phyloP scores from a whole-genome alignment of 2,888 invertebrate species.

The Yponomeuta malinellus region DNA sequence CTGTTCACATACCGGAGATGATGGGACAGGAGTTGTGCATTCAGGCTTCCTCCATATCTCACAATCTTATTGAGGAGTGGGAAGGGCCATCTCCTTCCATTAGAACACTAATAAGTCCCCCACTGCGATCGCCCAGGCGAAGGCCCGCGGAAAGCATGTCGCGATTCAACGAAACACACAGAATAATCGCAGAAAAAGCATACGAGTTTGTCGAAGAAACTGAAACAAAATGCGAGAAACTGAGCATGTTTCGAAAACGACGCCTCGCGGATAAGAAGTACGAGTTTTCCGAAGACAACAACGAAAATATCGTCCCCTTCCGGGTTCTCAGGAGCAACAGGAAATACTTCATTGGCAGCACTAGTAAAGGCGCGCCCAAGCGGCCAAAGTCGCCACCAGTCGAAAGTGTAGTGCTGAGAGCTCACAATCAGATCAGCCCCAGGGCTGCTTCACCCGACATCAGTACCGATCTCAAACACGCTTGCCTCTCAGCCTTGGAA shows the following conservation, averaged over 20 bases:
- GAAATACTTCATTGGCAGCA: slow-evolving; percentile 65
- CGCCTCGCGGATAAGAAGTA: slow-evolving; percentile 93
- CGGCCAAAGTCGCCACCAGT: slow-evolving; percentile 63
- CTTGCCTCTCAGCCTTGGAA: slow-evolving; percentile 38
- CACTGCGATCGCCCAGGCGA: slow-evolving; percentile 60
- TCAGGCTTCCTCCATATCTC: slow-evolving; percentile 63
- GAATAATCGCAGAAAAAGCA: slow-evolving; percentile 81
- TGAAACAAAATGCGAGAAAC: slow-evolving; percentile 87
- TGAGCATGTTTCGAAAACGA: slow-evolving; percentile 89
- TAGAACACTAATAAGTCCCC: slow-evolving; percentile 66
- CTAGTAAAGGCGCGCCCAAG: slow-evolving; percentile 42
- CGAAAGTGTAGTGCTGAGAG: slow-evolving; percentile 60
- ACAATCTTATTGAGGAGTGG: slow-evolving; percentile 71
- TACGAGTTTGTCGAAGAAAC: slow-evolving; percentile 91
- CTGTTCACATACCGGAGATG: slow-evolving; percentile 61
- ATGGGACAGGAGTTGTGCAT: slow-evolving; percentile 68
- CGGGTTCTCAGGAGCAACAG: slow-evolving; percentile 76
- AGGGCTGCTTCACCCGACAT: slow-evolving; percentile 50
- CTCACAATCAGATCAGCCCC: slow-evolving; percentile 62
- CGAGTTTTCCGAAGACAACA: slow-evolving; percentile 89
- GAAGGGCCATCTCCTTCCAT: slow-evolving; percentile 67
- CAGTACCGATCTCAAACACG: slow-evolving; percentile 43
- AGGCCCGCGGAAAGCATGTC: slow-evolving; percentile 71
- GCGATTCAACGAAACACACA: slow-evolving; percentile 68
- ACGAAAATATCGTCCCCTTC: slow-evolving; percentile 80